Base-by-base conservation (phyloP, 2,888 invertebrate species). In the Linyphia triangularis region DNA sequence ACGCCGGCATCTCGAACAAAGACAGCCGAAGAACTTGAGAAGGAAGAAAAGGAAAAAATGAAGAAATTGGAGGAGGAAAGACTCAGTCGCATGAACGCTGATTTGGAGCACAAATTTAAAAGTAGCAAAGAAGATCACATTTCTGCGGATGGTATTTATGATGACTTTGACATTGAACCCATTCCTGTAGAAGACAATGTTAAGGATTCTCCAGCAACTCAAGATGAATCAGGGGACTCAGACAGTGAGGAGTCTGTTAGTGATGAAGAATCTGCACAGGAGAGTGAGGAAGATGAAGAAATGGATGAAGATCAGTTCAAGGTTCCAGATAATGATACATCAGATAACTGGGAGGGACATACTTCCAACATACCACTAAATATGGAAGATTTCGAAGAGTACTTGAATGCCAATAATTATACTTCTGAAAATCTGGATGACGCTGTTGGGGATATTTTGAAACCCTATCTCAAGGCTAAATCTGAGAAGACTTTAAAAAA, bases 361-460 rank as follows among this genome's bases (percentile, higher is more conserved):
- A 72, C 26, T 33, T 9, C 37, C 73, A n/a, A 5, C 90, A 94
- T 95, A 90, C 96, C 96, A 0, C 93, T 94, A 22, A 94, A 92
- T 16, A 95, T 95, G 91, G 95, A 95, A 86, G 94, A 94, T 84
- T 94, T 96, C 63, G 92, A 95, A 92, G 93, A 94, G 91, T 92
- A 96, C 79, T 92, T 98, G 22, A 92, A 93, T 70, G 10, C 16
- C n/a, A 22, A 40, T 63, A 94, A 94, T 57, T 95, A 95, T 91
- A 93, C 95, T 9, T 93, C 95, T 1, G 93, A 94, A 16, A 95
- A 96, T 91, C 96, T 96, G 91, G 93, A 95, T 0, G 93, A 95
- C 13, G 95, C 97, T 10, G 92, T 98, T 69, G 96, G 96, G 91
- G 95, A 96, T 91, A 95, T 98, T 90, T 95, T 98, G 22, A 97